phyloP scores from a whole-genome alignment of 2,888 invertebrate species.

The Drosophila birchii region DNA sequence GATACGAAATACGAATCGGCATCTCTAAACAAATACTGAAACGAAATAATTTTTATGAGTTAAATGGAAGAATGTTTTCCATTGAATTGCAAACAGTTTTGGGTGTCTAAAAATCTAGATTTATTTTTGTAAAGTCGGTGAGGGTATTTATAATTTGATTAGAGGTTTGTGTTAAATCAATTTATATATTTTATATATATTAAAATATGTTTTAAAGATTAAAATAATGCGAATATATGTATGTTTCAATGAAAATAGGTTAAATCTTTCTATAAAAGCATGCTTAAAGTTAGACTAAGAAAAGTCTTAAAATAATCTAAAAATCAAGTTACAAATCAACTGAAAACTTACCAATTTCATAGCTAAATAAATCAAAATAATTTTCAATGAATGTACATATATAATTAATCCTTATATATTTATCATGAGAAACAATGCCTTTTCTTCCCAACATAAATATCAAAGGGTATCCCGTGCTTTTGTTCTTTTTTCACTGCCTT shows the following conservation, averaged over 20 bases:
- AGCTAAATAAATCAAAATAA: background rate
- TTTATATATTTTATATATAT: background rate
- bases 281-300: background rate
- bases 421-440: too few species aligned
- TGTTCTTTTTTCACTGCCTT: slow-evolving; percentile 15
- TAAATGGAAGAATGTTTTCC: slow-evolving; percentile 71
- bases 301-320: background rate
- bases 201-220: background rate
- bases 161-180: background rate
- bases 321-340: background rate
- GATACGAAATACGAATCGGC: slow-evolving; percentile 18
- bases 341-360: background rate
- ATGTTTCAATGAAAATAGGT: background rate
- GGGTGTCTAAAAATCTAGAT: background rate
- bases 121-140: background rate
- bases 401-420: background rate
- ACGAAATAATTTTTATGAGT: slow-evolving; percentile 65
- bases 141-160: background rate
- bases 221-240: background rate
- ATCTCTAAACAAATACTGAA: slow-evolving; percentile 39
- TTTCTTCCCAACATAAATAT: background rate
- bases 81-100: slow-evolving; percentile 28
- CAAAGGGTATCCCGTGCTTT: slow-evolving; percentile 2
- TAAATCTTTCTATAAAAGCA: background rate
- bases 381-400: background rate